phyloP scores from a whole-genome alignment of 2,888 invertebrate species.

The Cephus pulcher region DNA sequence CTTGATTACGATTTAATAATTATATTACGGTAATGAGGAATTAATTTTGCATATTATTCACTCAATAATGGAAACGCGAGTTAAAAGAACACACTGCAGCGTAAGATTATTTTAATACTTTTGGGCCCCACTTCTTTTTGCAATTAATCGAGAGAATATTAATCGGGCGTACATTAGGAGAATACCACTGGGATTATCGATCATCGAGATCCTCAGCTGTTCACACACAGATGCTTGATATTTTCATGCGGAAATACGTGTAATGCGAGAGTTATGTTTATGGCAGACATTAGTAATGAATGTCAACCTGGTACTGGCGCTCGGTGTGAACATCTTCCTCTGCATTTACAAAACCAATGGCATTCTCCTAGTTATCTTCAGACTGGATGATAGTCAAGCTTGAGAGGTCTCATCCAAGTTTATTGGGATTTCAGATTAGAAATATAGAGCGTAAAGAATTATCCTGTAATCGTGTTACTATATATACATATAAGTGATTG shows the following conservation, averaged over 20 bases:
- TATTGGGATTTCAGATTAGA: not conserved
- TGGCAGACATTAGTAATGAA: constrained; percentile 26
- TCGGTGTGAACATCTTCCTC: constrained; percentile 5
- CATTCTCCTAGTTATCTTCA: not conserved
- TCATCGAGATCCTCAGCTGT: not conserved
- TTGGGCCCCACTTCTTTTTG: not conserved
- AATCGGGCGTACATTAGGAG: not conserved
- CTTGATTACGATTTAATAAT: not conserved
- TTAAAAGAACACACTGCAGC: not conserved
- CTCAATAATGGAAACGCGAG: not conserved
- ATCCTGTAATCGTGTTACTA: constrained; percentile 19
- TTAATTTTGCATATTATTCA: not conserved
- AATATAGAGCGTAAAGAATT: constrained; percentile 9
- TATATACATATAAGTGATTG: constrained; percentile 23
- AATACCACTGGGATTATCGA: not conserved
- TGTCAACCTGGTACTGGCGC: constrained; percentile 29
- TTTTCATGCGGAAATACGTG: not conserved
- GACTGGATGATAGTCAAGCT: not conserved
- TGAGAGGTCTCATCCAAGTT: not conserved
- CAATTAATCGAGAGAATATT: not conserved
- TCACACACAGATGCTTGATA: not conserved
- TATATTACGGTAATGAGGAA: not conserved
- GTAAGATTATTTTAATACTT: not conserved
- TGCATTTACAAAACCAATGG: not conserved
- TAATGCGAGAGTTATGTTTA: constrained; percentile 15